These are phyloP conservation scores for Pempheris klunzingeri DNA, from an alignment of 2,797 vertebrate species.

Conservation along the genomic window DNA sequence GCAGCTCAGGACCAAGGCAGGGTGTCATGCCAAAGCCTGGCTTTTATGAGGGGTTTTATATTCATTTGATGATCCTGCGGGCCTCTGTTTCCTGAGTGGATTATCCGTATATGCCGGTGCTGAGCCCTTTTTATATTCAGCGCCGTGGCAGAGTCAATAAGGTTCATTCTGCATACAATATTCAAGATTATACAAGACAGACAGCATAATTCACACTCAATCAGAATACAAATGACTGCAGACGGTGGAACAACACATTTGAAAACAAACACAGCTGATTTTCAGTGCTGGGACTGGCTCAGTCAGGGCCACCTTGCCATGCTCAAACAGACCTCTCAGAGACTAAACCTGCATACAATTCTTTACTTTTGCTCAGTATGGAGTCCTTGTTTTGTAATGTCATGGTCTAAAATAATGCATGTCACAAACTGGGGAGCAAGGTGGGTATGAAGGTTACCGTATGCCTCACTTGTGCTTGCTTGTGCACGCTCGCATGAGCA, in stretches of 20 bases:
- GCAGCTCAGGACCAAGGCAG: slow-evolving; percentile 77
- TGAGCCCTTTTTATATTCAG: slow-evolving; percentile 83
- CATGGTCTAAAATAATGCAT: slow-evolving; percentile 47
- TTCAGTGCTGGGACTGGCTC: slow-evolving; percentile 60
- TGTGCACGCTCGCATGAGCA: slow-evolving; percentile 17
- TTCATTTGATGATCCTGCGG: slow-evolving; percentile 85
- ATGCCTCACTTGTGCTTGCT: neutral
- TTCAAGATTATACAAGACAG: slow-evolving; percentile 86
- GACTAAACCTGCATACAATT: slow-evolving; percentile 31
- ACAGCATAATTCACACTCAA: slow-evolving; percentile 84
- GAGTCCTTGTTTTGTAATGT: slow-evolving; percentile 46
- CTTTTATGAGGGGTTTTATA: slow-evolving; percentile 84
- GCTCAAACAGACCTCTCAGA: slow-evolving; percentile 20
- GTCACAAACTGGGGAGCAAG: slow-evolving; percentile 26
- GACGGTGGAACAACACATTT: slow-evolving; percentile 68
- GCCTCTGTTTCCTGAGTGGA: slow-evolving; percentile 85
- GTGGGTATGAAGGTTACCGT: slow-evolving; percentile 62
- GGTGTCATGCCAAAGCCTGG: slow-evolving; percentile 82
- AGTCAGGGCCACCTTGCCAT: slow-evolving; percentile 47
- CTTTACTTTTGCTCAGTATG: slow-evolving; percentile 28
- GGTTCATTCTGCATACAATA: slow-evolving; percentile 86
- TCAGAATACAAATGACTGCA: slow-evolving; percentile 85
- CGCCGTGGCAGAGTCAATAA: slow-evolving; percentile 82
- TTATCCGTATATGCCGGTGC: slow-evolving; percentile 81
- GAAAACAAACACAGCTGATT: slow-evolving; percentile 82